Evolutionary conservation across 30 jellyfish, hydroid and myxozoan species (phyloP).

Genomic region (Cassiopea andromeda): DNA sequence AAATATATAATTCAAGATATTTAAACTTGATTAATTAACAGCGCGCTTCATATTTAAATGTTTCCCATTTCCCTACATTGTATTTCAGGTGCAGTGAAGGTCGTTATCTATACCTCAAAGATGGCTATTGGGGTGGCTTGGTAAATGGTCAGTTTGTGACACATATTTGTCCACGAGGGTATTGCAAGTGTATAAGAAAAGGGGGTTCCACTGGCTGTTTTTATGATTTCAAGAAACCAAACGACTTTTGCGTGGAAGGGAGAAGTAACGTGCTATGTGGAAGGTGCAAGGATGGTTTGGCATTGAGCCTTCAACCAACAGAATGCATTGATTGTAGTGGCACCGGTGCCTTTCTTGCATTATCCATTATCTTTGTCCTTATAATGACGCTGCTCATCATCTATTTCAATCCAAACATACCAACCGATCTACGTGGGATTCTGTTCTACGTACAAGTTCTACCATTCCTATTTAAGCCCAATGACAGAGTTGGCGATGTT

Average conservation of each 20-base stretch:
- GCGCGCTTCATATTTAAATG: too few relatives aligned
- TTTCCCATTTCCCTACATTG: too few relatives aligned
- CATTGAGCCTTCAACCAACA: constrained; percentile 43
- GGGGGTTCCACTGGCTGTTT: constrained; percentile 47
- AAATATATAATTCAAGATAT: too few relatives aligned
- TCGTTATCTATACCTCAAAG: constrained; percentile 51
- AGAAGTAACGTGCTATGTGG: constrained; percentile 66
- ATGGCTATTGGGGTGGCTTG: constrained; percentile 68
- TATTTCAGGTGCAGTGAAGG: constrained; percentile 52
- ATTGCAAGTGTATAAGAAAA: constrained; percentile 53
- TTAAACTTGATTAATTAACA: too few relatives aligned
- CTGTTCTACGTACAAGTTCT: constrained; percentile 68
- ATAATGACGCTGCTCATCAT: constrained; percentile 30
- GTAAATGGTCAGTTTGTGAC: constrained; percentile 62
- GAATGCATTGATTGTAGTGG: constrained; percentile 56
- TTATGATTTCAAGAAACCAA: constrained; percentile 59
- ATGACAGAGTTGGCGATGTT: constrained; percentile 62
- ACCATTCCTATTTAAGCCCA: constrained; percentile 66
- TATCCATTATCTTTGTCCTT: constrained; percentile 31
- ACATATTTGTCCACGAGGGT: constrained; percentile 65
- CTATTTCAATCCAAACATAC: constrained; percentile 61
- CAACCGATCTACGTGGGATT: constrained; percentile 62
- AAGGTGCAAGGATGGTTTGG: constrained; percentile 56
- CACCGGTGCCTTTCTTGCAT: constrained; percentile 40
- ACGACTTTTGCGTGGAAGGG: constrained; percentile 55